Base-by-base conservation (phyloP, 30 jellyfish, hydroid and myxozoan genomes). In the Hydractinia symbiolongicarpus region DNA sequence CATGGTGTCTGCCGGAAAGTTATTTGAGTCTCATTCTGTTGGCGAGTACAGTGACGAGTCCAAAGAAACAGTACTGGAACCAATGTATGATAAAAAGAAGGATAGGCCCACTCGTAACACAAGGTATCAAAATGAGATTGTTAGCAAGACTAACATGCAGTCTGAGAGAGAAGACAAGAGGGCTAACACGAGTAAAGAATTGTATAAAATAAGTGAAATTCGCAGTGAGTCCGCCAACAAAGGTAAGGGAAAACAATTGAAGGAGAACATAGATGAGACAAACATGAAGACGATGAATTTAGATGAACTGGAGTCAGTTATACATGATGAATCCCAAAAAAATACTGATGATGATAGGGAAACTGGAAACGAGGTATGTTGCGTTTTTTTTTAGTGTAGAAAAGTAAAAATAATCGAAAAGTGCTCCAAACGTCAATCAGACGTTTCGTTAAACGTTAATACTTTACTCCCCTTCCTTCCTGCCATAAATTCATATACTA, bases 1-100 rank as follows among this genome's bases (percentile, higher is more conserved):
- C 10, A 79, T 79, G 87, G 16, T 79, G 8, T 44, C 87, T 5
- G 50, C 87, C 14, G 87, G 87, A 66, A 79, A 79, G 56, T 61
- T 79, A 61, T 67, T 79, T 79, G 87, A 79, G 50, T 85, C 87
- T 21, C 83, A 79, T 30, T 30, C 61, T 5, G 76, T 64, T 51
- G 74, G 51, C 40, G 80, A 15, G 9, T 30, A 58, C 54, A 9
- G 15, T 19, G 87, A 61, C 15, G 44, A 11, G 10, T 49, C 21
- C 54, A 50, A 52, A 21, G 87, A 20, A 9, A 44, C 52, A 49
- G 81, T 21, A 8, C 54, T 79, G 16, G 73, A 79, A 51, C 87
- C 87, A 50, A 58, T 68, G 54, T 79, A 53, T 61, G 87, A 79
- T 50, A 64, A 10, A 14, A 17, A 61, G 67, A 53, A 40, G 4